Evolutionary conservation across 2,888 invertebrate genomes (phyloP).

Genomic region (Zhuqinia jingwanae): DNA sequence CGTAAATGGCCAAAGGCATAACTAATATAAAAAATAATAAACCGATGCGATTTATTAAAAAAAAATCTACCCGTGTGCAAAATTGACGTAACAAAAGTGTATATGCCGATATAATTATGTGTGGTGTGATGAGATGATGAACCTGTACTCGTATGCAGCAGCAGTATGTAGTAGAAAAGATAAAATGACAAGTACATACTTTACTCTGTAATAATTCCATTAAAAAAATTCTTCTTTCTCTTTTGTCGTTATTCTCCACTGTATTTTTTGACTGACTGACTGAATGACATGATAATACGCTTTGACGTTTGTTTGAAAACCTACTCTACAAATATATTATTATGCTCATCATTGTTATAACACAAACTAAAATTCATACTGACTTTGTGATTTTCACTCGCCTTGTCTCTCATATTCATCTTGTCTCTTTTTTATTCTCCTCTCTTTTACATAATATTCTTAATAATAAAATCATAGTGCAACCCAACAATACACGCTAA

Average conservation of each 20-base stretch:
- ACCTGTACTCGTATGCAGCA: background rate
- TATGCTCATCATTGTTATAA: background rate
- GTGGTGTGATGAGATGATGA: background rate
- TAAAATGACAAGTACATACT: conserved; percentile 8
- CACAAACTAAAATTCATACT: background rate
- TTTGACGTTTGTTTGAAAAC: background rate
- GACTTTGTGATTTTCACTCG: background rate
- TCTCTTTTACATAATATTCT: no score
- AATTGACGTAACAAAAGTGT: no score
- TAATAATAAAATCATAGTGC: background rate
- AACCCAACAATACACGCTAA: background rate
- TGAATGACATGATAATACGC: conserved; percentile 68
- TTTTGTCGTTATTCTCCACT: background rate
- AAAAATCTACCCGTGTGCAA: no score
- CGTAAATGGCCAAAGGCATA: background rate
- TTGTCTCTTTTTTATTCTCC: no score
- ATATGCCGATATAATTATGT: no score
- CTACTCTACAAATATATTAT: background rate
- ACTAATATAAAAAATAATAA: background rate
- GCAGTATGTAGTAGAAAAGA: background rate
- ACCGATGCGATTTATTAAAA: background rate
- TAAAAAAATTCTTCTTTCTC: background rate
- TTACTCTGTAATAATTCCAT: background rate
- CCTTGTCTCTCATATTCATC: background rate
- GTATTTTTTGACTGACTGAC: conserved; percentile 57